Base-by-base conservation (phyloP, 2,113 vertebrate genomes). In the Carlito syrichta region DNA sequence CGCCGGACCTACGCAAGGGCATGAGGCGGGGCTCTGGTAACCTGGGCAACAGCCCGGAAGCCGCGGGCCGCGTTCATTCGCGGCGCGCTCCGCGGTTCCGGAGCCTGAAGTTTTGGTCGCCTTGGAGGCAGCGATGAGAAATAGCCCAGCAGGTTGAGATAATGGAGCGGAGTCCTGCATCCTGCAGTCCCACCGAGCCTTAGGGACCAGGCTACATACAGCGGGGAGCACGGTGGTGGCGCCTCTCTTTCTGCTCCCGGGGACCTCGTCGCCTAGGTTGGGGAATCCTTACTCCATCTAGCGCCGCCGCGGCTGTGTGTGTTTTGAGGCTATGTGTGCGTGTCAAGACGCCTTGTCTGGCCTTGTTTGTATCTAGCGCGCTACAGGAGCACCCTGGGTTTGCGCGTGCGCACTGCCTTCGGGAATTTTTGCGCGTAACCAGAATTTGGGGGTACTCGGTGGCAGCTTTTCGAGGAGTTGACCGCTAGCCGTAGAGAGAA, bases 11-110 rank as follows among this genome's bases (percentile, higher is more conserved):
- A 54, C 96, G 96, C 78, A 38, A 1, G 27, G 17, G 84, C 52
- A 19, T 62, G 58, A 66, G 96, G 90, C 25, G 68, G 95, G 69
- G 96, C 91, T 82, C 25, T 30, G 11, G 97, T 97, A 50, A 96
- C 97, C 89, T 3, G 3, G 95, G 98, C 86, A 96, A 96, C 97
- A 68, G 8, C 8, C 96, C 92, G 95, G 86, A 96, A 97, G 85
- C 3, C 50, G 91, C 52, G 22, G 60, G 48, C 54, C 20, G 66
- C 0, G 17, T 32, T 66, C 2, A 12, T 5, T 52, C 22, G 88
- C 71, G 95, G 96, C 94, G 77, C 69, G 86, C 89, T 68, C 2
- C 11, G 35, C 8, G 0, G 30, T 35, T 91, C 91, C 8, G 87
- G 81, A 93, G 7, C 17, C 32, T 11, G 82, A 56, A 69, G 62